Evolutionary conservation across 2,888 invertebrate genomes (phyloP), one percentile per base, ranked within the genome.

Genomic region (Parnassius orleans): DNA sequence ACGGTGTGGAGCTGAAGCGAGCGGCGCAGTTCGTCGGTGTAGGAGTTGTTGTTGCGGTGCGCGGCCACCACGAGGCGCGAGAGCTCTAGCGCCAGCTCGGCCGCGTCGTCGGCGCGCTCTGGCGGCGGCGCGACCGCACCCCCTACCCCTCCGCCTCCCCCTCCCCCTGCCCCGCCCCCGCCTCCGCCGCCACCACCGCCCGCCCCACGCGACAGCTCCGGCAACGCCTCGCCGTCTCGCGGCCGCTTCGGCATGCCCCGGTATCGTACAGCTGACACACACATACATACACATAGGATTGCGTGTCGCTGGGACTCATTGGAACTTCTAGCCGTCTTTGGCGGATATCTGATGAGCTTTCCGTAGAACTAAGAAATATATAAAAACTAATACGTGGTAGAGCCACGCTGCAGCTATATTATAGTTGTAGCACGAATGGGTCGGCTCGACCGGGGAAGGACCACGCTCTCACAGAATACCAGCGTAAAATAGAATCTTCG

Each of bases 161-260:
- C 14, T 2, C 12, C 33, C 5, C 33, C 33, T 7, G 7, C 33
- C 19, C 2, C 19, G 33, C 7, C 33, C 33, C 24, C 24, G 12
- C 19, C 11, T 10, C 3, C 10, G 62, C 54, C 5, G 66, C 64
- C 12, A 60, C 65, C 1, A 59, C 61, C 42, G 62, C 58, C 9
- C 53, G 56, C 9, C 59, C 5, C 56, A 54, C 9, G 63, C 64
- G 73, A 63, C 53, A 76, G 67, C n/a, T 80, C 80, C 3, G 77
- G 75, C 69, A 76, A 70, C 62, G 65, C 72, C 42, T 86, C 81
- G 2, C 74, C 66, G 85, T 98, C 98, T 73, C 98, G 94, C 65
- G 97, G 95, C 75, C 98, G 93, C 89, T 98, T 99, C 68, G 99
- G 98, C 74, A 98, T 98, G 70, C 98, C 94, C 71, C 99, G 98